Base-by-base conservation (phyloP, 2,888 invertebrate species). In the Euzetes globulus region DNA sequence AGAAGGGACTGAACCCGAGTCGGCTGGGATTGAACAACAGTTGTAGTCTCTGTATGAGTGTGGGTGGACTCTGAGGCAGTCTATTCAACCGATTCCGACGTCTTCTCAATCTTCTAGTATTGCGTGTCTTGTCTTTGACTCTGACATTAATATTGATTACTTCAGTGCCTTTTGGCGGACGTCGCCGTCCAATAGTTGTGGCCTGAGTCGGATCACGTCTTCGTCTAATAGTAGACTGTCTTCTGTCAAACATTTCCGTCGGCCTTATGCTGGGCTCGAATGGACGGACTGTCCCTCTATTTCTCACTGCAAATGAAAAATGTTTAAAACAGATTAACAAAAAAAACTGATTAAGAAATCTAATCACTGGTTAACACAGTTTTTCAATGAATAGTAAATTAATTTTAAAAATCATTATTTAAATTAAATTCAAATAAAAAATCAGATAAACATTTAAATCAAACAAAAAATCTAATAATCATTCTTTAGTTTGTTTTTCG, bases 121-220 rank as follows among this genome's bases (percentile, higher is more conserved):
- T 65, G 9, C 65, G 25, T 1, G 4, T 65, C 19, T 22, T 68
- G 22, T 68, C 45, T 22, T 45, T 68, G 15, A 68, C 45, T 68
- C 45, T 68, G 22, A 68, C 68, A 22, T 68, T 68, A 45, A 68
- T 45, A 19, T 68, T 68, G 22, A 68, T 45, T 22, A 45, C 19
- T 19, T 45, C 68, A 1, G 68, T 68, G 15, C 37, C 33, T 45
- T 19, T 22, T 4, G 11, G 33, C 19, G 19, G 68, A 2, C 7
- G 11, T 60, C 55, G 6, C 22, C 55, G 3, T 3, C 7, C 22
- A 25, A 45, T 9, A 9, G 68, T 68, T 9, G 68, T 33, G 22
- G 0, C 22, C n/a, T 33, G 22, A 41, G 68, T 45, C 9, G 22
- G 37, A 11, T 68, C 22, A 41, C 45, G 68, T 41, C 63, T 63